Base-by-base conservation (phyloP, 1,140 invertebrate genomes). In the Choristoneura fumiferana region DNA sequence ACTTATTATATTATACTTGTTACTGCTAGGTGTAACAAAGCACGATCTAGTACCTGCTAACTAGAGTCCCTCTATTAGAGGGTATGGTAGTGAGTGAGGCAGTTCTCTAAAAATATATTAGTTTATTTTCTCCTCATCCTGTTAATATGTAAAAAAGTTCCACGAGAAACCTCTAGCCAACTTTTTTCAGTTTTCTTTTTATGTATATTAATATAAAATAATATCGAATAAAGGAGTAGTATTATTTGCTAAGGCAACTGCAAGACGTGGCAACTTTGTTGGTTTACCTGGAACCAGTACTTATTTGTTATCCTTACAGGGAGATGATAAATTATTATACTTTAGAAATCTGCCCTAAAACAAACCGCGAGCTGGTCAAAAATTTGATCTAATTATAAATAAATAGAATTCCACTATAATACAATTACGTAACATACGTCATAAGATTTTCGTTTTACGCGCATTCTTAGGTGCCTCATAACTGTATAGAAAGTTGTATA, bases 1-100 rank as follows among this genome's bases (percentile, higher is more conserved):
- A 54, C 52, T 54, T 37, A 54, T 54, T 36, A 54, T 54, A 35
- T 37, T 37, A 37, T 37, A 37, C 43, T 49, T 17, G 43, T 49
- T 49, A 49, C 43, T 45, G 43, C 43, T 49, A 49, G 43, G 15
- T 45, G 40, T 45, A 22, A 49, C 22, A 29, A 29, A 49, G 43
- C 43, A 49, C 43, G 43, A 49, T 29, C 43, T 49, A 49, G 43
- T 49, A 49, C 18, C 43, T 49, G 43, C 43, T 49, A 18, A 49
- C 43, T 49, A 49, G 43, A 29, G 2, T 2, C 22, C 22, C 22
- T 29, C 22, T 29, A 29, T 2, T 29, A 3, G 22, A 17, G 35
- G 22, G 17, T 49, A 49, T 49, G 43, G 22, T 29, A 29, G 22
- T 29, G 6, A 29, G 22, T 29, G 6, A 2, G 22, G 22, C 22